These are phyloP conservation scores for Morpho helenor DNA, from an alignment of 2,888 invertebrate species.

Conservation along the genomic window DNA sequence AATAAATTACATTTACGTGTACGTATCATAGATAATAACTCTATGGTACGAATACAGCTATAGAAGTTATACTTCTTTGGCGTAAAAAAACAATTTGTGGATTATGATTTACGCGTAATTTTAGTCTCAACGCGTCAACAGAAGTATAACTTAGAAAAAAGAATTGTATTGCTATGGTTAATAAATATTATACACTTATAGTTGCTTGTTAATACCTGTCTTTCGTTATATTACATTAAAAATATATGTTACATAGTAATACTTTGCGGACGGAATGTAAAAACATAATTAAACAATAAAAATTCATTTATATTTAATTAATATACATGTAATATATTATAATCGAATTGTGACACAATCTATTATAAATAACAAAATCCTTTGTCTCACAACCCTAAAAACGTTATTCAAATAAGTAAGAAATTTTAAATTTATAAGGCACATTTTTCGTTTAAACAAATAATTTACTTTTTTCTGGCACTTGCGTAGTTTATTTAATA, in stretches of 20 bases:
- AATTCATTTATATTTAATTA: constrained; percentile 1
- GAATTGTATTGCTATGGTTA: not conserved
- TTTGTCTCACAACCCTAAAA: constrained; percentile 55
- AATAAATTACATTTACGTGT: no score
- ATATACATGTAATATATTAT: constrained; percentile 26
- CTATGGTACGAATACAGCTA: no score
- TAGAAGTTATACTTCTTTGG: no score
- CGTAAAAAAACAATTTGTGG: no score
- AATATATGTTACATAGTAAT: constrained; percentile 48
- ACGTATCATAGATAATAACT: no score
- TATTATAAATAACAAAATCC: constrained; percentile 28
- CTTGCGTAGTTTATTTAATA: constrained; percentile 20
- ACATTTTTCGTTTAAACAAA: constrained; percentile 23
- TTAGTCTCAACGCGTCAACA: no score
- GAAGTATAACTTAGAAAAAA: no score
- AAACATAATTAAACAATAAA: constrained; percentile 6
- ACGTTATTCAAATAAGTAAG: constrained; percentile 18
- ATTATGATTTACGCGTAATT: no score
- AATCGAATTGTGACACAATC: constrained; percentile 42
- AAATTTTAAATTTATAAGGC: constrained; percentile 26
- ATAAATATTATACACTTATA: constrained; percentile 15
- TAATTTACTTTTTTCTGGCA: constrained; percentile 23
- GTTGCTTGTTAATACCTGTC: constrained; percentile 12
- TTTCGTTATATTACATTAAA: constrained; percentile 8
- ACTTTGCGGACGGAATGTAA: constrained; percentile 65